Conservation (phyloP, 2,797 vertebrate species). For the Sphenodon punctatus region DNA sequence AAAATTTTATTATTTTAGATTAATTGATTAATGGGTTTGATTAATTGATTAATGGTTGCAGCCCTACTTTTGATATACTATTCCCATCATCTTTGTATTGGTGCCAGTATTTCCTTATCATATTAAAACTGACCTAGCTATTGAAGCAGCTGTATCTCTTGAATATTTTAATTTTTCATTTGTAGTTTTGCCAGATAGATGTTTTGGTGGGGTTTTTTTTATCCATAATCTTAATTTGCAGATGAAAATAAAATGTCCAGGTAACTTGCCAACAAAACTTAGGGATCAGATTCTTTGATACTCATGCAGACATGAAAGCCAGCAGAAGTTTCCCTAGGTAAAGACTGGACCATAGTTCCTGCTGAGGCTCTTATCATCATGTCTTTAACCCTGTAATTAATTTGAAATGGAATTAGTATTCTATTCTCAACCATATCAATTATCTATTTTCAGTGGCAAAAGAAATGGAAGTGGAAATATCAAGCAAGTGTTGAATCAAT, state of each 20-base stretch:
- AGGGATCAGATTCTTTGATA: not conserved
- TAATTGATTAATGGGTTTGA: too few relatives aligned
- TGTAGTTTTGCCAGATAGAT: not conserved
- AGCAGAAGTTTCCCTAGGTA: not conserved
- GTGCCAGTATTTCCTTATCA: not conserved
- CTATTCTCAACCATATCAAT: too few relatives aligned
- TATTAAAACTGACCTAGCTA: not conserved
- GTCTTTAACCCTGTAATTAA: not conserved
- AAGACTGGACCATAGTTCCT: not conserved
- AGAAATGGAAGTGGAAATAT: not conserved
- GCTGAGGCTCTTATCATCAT: too few relatives aligned
- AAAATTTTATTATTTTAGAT: too few relatives aligned
- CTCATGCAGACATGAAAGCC: not conserved
- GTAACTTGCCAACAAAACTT: not conserved
- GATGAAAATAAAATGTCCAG: not conserved
- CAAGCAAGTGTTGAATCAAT: not conserved
- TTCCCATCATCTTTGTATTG: not conserved
- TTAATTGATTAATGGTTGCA: too few relatives aligned
- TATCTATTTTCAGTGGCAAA: not conserved
- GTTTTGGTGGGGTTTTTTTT: too few relatives aligned
- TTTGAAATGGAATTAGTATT: not conserved
- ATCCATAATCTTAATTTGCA: not conserved
- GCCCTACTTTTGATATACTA: too few relatives aligned
- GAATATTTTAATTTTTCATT: not conserved
- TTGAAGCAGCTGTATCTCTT: not conserved